Conservation (phyloP, 2,888 invertebrate genomes). For the Prosapia bicincta region DNA sequence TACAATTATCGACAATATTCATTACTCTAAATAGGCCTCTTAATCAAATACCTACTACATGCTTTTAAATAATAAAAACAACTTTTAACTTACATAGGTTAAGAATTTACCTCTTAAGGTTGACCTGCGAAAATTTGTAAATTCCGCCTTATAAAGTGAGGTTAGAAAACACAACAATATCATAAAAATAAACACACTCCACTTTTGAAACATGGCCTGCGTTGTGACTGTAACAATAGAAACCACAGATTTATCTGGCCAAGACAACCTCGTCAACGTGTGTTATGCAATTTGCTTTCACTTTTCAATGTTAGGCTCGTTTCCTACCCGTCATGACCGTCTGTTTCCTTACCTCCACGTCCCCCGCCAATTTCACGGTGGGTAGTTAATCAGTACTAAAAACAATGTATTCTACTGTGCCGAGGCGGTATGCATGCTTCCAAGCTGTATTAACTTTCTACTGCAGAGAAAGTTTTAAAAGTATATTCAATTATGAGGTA, state of each 20-base stretch:
- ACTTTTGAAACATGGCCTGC: no score
- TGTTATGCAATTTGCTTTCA: neutral
- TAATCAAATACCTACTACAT: no score
- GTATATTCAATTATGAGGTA: no score
- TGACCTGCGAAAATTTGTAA: neutral
- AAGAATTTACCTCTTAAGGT: no score
- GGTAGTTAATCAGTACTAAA: neutral
- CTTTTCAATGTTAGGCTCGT: neutral
- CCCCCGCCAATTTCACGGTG: neutral
- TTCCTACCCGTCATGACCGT: neutral
- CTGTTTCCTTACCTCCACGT: neutral
- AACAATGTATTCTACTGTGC: no score
- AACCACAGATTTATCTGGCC: neutral
- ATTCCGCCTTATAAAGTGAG: neutral
- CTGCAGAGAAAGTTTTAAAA: no score
- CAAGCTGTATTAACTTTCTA: no score
- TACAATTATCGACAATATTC: no score
- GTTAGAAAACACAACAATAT: neutral
- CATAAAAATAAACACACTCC: neutral
- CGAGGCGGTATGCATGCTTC: no score
- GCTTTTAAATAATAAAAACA: no score
- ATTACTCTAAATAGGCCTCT: no score
- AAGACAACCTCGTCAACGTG: neutral
- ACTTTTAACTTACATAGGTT: no score
- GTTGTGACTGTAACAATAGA: neutral